Percentiles rank a stretch among this genome's conserved stretches.
These are phyloP conservation scores for Neoarius graeffei DNA, from an alignment of 2,113 vertebrate species.

Conservation along the genomic window DNA sequence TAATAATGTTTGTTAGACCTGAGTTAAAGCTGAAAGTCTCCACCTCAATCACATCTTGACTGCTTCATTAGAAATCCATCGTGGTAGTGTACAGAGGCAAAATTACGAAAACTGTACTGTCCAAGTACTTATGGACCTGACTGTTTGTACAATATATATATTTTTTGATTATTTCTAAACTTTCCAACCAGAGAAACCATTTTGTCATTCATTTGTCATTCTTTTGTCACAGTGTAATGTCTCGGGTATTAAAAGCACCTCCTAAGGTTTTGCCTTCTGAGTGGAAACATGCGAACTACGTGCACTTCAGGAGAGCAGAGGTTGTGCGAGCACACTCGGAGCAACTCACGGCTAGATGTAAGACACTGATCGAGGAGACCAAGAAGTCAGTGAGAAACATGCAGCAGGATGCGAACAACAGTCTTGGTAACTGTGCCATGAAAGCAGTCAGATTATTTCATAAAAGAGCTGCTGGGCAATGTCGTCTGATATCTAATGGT, in stretches of 20 bases:
- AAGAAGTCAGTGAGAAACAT: constrained; percentile 77
- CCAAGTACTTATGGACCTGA: background rate
- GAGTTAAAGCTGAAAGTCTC: too few relatives aligned
- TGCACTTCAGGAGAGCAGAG: constrained; percentile 69
- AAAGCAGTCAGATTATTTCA: background rate
- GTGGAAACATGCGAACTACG: constrained; percentile 73
- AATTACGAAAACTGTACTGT: too few relatives aligned
- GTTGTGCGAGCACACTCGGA: constrained; percentile 76
- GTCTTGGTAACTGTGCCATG: constrained; percentile 74
- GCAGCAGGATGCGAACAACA: constrained; percentile 80
- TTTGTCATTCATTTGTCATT: background rate
- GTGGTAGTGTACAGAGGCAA: too few relatives aligned
- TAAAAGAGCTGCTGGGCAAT: background rate
- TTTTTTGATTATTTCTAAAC: background rate
- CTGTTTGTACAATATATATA: background rate
- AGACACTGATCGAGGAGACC: constrained; percentile 78
- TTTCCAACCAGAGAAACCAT: background rate
- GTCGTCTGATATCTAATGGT: background rate
- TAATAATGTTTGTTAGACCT: too few relatives aligned
- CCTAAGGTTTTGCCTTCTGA: constrained; percentile 72
- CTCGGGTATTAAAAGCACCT: constrained; percentile 64
- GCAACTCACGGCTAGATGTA: constrained; percentile 74
- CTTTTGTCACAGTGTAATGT: constrained; percentile 68
- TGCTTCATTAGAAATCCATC: too few relatives aligned
- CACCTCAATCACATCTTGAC: too few relatives aligned